Base-by-base conservation (phyloP, 2,797 vertebrate genomes). In the Phrynocephalus forsythii region DNA sequence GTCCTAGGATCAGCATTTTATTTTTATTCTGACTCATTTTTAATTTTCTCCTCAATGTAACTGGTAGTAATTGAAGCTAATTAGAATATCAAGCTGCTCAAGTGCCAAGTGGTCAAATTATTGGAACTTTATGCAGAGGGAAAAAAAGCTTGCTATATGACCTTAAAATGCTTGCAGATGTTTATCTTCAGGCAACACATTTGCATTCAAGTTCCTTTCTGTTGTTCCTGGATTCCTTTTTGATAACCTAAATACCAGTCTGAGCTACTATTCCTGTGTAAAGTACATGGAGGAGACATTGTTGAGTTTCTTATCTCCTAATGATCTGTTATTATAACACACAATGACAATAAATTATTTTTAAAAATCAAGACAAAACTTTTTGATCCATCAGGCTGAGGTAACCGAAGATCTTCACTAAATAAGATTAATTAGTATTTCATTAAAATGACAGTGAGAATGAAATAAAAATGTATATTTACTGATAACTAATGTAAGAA, bases 191-290 rank as follows among this genome's bases (percentile, higher is more conserved):
- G 88, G 87, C 87, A 91, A 91, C 86, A 88, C 86, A 93, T 94
- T 95, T 96, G 91, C 82, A 92, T 94, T 93, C 90, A 86, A 85
- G 91, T 92, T 91, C 82, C 92, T 91, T 93, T 82, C 90, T 92
- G 75, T 68, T 79, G 88, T 94, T 93, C 88, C 89, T 88, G 91
- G 94, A 94, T 95, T 91, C 88, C 67, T 89, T 79, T 83, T 86
- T 0, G 92, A 95, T 95, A 95, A 94, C 89, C 91, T 93, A 91
- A 89, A 92, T 90, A 90, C 88, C 91, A 91, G 9, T 79, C 91
- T 86, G 81, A 82, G 79, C 84, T 79, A 85, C 85, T 93, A 92
- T 80, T 87, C 86, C 38, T 89, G 72, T 71, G 82, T 92, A 84
- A 18, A 68, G 22, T 85, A 71, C 92, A 69, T 75, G 71, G 87